Conservation (phyloP, 2,113 vertebrate genomes). For the Platysteira castanea region DNA sequence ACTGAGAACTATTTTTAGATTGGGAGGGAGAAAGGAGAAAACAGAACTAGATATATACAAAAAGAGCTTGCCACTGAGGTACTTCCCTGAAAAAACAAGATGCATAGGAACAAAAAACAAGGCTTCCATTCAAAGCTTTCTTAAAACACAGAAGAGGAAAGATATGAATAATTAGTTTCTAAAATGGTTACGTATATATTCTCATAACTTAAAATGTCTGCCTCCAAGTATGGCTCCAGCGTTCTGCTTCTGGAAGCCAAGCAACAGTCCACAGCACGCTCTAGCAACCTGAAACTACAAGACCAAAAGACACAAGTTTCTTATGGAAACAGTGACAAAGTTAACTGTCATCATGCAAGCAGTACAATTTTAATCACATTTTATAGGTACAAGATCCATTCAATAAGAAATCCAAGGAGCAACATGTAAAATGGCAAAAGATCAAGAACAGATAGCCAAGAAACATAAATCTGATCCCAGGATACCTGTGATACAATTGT, state of each 20-base stretch:
- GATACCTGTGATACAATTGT: background rate
- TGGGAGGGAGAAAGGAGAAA: background rate
- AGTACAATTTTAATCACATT: constrained; percentile 8
- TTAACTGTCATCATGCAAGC: constrained; percentile 13
- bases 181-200: background rate
- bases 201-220: background rate
- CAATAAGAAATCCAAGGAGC: background rate
- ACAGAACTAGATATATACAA: background rate
- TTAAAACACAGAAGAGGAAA: background rate
- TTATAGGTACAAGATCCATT: background rate
- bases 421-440: constrained; percentile 27
- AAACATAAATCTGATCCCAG: constrained; percentile 25
- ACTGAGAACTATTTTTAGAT: background rate
- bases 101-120: background rate
- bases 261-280: background rate
- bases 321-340: constrained; percentile 38
- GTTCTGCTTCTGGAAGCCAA: background rate
- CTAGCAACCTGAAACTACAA: background rate
- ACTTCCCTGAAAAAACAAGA: background rate
- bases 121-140: background rate
- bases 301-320: background rate
- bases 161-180: background rate
- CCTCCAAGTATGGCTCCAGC: background rate
- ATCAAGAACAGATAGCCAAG: constrained; percentile 23
- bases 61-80: background rate